Evolutionary conservation across 2,888 invertebrate species (phyloP), one percentile per base, ranked within the genome.

Genomic region (Masnerella sp.): DNA sequence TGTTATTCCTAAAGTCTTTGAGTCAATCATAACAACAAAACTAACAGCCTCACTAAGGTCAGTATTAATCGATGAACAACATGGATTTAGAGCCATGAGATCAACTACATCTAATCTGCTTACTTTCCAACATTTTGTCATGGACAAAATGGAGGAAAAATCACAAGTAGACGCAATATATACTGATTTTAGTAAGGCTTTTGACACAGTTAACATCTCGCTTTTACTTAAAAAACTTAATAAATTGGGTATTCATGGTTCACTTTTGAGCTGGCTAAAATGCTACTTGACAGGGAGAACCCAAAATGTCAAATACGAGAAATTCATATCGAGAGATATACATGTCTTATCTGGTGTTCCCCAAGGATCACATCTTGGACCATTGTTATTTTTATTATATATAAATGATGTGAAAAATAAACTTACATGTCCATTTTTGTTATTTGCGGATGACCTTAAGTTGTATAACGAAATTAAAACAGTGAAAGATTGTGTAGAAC

Each of bases 401-500:
- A 58, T 56, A 14, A 38, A 30, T 20, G 45, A 54, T 52, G 7
- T 49, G 2, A 32, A 32, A 32, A 8, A n/a, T 12, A 1, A 9
- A 5, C 8, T 49, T 18, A 11, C 49, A 34, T 34, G 4, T 30
- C 9, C n/a, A 34, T 34, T n/a, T n/a, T 34, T 49, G 4, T 15
- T 34, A 30, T 49, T 49, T 34, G 34, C 49, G 0, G 49, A 49
- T 42, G 42, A 32, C 20, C n/a, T 49, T 5, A 49, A 49, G 20
- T 17, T 49, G 5, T 49, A 45, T 9, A 2, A 2, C 2, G 22
- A 25, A 8, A 45, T 45, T 11, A 25, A 14, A 25, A 2, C 22
- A 11, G 1, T 14, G 2, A 7, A 14, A n/a, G 45, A 45, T 34
- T 49, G 15, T 9, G 12, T 12, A 34, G 20, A n/a, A 17, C 12